These are phyloP conservation scores for Lycodopsis pacificus DNA, from an alignment of 2,797 vertebrate genomes.

Conservation along the genomic window DNA sequence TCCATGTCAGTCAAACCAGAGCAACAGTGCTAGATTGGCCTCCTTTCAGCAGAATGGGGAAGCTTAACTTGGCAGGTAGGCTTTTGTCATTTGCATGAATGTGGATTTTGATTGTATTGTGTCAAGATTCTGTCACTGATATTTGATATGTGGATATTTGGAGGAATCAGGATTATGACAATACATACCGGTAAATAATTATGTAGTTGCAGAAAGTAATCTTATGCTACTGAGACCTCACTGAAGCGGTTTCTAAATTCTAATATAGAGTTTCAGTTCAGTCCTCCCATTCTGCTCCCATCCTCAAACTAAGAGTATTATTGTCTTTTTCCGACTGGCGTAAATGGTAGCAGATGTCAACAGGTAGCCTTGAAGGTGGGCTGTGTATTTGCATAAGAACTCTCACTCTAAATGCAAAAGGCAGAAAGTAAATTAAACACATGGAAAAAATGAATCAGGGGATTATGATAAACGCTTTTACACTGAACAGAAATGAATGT, in stretches of 20 bases:
- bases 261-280: slow-evolving; percentile 7
- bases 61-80: slow-evolving; percentile 76
- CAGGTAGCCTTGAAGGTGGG: slow-evolving; percentile 15
- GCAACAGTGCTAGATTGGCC: slow-evolving; percentile 16
- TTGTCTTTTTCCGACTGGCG: slow-evolving; percentile 29
- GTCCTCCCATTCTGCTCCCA: slow-evolving; percentile 9
- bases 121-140: slow-evolving; percentile 35
- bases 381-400: not conserved
- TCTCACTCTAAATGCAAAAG: slow-evolving; percentile 9
- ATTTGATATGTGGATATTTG: slow-evolving; percentile 60
- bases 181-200: not conserved
- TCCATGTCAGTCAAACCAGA: slow-evolving; percentile 34
- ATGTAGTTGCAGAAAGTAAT: slow-evolving; percentile 54
- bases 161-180: slow-evolving; percentile 61
- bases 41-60: slow-evolving; percentile 82
- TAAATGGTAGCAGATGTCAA: slow-evolving; percentile 46
- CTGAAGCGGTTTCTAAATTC: slow-evolving; percentile 24
- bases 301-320: not conserved
- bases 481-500: slow-evolving; percentile 94
- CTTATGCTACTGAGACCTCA: slow-evolving; percentile 46
- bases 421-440: slow-evolving; percentile 51
- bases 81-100: slow-evolving; percentile 58
- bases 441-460: slow-evolving; percentile 56
- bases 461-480: slow-evolving; percentile 80
- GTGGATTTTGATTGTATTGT: slow-evolving; percentile 69